Evolutionary conservation across 2,888 invertebrate species (phyloP).

Genomic region (Drosophila subquinaria): DNA sequence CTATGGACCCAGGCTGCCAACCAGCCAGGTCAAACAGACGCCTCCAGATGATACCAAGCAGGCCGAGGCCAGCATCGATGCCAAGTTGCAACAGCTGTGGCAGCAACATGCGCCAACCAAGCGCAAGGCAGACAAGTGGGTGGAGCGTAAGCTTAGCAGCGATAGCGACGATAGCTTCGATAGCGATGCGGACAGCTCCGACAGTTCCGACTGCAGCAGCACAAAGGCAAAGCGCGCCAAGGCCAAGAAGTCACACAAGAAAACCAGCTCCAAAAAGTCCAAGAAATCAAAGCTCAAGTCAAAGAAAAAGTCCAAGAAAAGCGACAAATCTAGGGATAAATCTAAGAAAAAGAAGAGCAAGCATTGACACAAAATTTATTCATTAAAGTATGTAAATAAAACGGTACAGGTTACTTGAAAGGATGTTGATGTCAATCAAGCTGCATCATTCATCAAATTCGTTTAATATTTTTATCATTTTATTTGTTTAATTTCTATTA

Average conservation of each 20-base stretch:
- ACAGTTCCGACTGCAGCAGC: constrained; percentile 37
- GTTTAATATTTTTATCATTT: not conserved
- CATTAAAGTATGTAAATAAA: not conserved
- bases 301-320: constrained; percentile 69
- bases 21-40: constrained; percentile 32
- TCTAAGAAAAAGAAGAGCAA: constrained; percentile 72
- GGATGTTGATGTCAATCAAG: not conserved
- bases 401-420: not conserved
- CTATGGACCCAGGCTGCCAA: constrained; percentile 79
- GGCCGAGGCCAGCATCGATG: constrained; percentile 53
- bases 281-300: constrained; percentile 61
- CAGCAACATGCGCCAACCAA: constrained; percentile 57
- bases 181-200: constrained; percentile 64
- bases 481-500: not conserved
- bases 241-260: constrained; percentile 51
- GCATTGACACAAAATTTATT: constrained; percentile 34
- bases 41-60: not conserved
- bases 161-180: constrained; percentile 29
- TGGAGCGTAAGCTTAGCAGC: constrained; percentile 44
- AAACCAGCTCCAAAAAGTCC: constrained; percentile 47
- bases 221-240: constrained; percentile 36
- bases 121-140: constrained; percentile 59
- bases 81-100: constrained; percentile 62
- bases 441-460: not conserved
- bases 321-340: constrained; percentile 55